These are phyloP conservation scores for Talpa occidentalis DNA, from an alignment of 2,113 vertebrate species.

Conservation along the genomic window DNA sequence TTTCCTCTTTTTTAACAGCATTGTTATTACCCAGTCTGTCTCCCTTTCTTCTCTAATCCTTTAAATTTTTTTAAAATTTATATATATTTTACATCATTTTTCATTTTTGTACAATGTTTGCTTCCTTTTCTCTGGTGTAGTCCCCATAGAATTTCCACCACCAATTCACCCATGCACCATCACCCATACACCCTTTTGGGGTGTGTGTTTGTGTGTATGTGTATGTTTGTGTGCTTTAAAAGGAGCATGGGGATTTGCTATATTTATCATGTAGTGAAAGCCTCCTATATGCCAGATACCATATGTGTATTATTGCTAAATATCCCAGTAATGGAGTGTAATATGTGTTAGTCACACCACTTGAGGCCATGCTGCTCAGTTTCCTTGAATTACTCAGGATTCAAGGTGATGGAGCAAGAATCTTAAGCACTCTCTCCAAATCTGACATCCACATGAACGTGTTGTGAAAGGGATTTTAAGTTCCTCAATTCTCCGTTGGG, in stretches of 20 bases:
- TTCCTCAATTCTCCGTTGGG: background rate
- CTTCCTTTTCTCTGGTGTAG: too few species aligned
- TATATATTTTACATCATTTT: too few species aligned
- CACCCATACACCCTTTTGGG: too few species aligned
- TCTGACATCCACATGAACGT: background rate
- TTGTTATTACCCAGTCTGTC: background rate
- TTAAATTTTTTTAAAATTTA: too few species aligned
- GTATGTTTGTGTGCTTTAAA: background rate
- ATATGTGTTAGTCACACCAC: background rate
- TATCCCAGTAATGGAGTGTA: background rate
- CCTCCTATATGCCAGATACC: background rate
- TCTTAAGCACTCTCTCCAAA: background rate
- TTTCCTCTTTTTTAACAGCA: background rate
- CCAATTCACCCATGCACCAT: too few species aligned
- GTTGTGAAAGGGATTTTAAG: background rate
- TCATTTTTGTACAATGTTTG: too few species aligned
- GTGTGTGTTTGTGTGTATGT: background rate
- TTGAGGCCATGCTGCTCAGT: background rate
- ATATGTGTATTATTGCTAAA: background rate
- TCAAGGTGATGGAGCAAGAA: background rate
- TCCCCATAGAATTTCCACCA: too few species aligned
- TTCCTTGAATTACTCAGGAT: background rate
- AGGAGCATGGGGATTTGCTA: background rate
- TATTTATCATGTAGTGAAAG: background rate
- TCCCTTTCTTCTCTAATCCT: background rate